phyloP scores from a whole-genome alignment of 2,113 vertebrate genomes.

The Chloropsis hardwickii region DNA sequence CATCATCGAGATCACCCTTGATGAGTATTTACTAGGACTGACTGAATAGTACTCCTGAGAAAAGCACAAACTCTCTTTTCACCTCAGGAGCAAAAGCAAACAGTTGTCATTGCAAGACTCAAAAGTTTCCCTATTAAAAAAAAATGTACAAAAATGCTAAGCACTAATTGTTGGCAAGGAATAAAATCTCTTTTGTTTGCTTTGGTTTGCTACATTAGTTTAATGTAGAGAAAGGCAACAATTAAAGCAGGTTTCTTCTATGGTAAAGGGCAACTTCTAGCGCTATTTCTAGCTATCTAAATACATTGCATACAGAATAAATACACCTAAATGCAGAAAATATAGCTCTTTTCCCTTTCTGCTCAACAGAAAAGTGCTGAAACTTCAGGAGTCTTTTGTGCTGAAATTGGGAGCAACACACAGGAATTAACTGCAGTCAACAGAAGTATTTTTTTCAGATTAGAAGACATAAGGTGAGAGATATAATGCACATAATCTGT shows the following conservation, averaged over 20 bases:
- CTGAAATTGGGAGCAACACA: not conserved
- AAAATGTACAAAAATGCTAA: not conserved
- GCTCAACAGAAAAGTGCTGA: not conserved
- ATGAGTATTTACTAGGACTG: slow-evolving; percentile 74
- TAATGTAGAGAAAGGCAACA: not conserved
- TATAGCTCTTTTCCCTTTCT: not conserved
- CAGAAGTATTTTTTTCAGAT: not conserved
- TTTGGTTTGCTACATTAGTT: not conserved
- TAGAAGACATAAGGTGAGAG: not conserved
- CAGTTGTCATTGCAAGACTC: slow-evolving; percentile 56
- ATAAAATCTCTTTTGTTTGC: not conserved
- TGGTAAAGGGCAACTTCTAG: not conserved
- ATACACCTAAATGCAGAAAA: not conserved
- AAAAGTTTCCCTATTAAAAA: not conserved
- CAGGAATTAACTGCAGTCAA: not conserved
- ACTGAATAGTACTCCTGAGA: slow-evolving; percentile 71
- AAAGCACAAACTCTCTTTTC: slow-evolving; percentile 73
- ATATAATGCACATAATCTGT: not conserved
- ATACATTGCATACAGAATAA: not conserved
- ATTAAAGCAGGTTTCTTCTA: not conserved
- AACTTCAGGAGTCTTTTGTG: not conserved
- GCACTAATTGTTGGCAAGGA: not conserved
- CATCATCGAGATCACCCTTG: slow-evolving; percentile 65
- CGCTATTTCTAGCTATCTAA: not conserved
- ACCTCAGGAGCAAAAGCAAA: slow-evolving; percentile 75